These are phyloP conservation scores for Sphaerophoria rueppellii DNA, from an alignment of 2,888 invertebrate genomes.

Conservation along the genomic window DNA sequence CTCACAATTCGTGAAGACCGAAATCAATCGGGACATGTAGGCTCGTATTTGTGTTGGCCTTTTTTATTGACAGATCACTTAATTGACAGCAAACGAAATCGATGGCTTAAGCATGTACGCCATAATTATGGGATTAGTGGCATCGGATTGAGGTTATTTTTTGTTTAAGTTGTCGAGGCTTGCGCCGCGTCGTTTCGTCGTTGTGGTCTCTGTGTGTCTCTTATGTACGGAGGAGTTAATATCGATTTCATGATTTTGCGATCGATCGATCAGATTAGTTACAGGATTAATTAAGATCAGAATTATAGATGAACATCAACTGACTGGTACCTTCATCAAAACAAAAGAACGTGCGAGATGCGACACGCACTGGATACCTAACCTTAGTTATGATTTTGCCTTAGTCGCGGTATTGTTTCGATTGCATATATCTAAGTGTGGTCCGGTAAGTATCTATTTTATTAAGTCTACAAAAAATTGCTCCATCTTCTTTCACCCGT, in stretches of 20 bases:
- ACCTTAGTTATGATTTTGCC: slow-evolving; percentile 18
- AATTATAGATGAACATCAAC: slow-evolving; percentile 26
- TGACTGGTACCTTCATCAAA: not conserved
- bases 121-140: slow-evolving; percentile 72
- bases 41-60: slow-evolving; percentile 50
- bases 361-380: slow-evolving; percentile 49
- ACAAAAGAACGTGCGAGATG: slow-evolving; percentile 54
- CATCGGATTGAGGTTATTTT: slow-evolving; percentile 45
- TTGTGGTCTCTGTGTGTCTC: not conserved
- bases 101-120: slow-evolving; percentile 71
- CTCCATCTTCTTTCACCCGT: too few relatives aligned
- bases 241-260: slow-evolving; percentile 71
- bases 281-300: slow-evolving; percentile 70
- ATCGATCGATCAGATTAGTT: slow-evolving; percentile 73
- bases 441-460: too few relatives aligned
- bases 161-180: not conserved
- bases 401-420: slow-evolving; percentile 26
- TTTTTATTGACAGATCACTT: slow-evolving; percentile 70
- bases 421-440: too few relatives aligned
- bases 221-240: slow-evolving; percentile 43
- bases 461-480: too few relatives aligned
- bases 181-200: not conserved
- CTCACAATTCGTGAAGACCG: slow-evolving; percentile 45
- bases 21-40: slow-evolving; percentile 63
- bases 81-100: slow-evolving; percentile 73